Percentiles rank a stretch among this genome's conserved stretches.
Evolutionary conservation across 2,113 vertebrate genomes (phyloP).

Genomic region (Romanogobio albipinnatus): DNA sequence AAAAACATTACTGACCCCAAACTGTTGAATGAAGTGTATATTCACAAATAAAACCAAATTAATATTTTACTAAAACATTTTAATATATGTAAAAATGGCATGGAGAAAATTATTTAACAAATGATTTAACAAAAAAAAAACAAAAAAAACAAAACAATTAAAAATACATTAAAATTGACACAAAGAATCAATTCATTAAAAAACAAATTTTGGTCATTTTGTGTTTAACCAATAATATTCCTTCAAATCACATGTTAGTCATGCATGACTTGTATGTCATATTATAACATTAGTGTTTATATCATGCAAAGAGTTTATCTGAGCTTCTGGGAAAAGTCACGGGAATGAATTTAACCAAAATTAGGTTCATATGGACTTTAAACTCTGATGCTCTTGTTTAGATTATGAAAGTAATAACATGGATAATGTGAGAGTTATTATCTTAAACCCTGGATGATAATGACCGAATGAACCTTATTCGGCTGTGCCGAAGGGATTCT

Average conservation of each 20-base stretch:
- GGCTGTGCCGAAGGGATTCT: not conserved
- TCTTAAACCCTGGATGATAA: constrained; percentile 4
- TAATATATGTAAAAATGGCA: not conserved
- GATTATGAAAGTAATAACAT: not conserved
- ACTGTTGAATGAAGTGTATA: not conserved
- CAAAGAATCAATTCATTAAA: not conserved
- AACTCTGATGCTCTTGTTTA: not conserved
- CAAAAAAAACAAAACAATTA: too few relatives aligned
- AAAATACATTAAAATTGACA: not conserved
- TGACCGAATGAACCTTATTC: not conserved
- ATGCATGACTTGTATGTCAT: not conserved
- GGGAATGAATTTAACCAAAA: not conserved
- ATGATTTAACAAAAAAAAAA: too few relatives aligned
- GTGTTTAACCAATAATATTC: not conserved
- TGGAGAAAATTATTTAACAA: not conserved
- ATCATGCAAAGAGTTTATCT: not conserved
- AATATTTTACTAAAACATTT: not conserved
- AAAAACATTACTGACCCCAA: not conserved
- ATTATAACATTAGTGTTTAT: not conserved
- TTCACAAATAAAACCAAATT: not conserved
- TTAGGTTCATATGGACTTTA: not conserved
- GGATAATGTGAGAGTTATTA: not conserved
- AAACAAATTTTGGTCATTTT: not conserved
- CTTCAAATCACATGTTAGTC: not conserved
- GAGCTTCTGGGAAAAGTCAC: not conserved